Evolutionary conservation across 2,113 vertebrate species (phyloP).

Genomic region (Misgurnus mizolepis): DNA sequence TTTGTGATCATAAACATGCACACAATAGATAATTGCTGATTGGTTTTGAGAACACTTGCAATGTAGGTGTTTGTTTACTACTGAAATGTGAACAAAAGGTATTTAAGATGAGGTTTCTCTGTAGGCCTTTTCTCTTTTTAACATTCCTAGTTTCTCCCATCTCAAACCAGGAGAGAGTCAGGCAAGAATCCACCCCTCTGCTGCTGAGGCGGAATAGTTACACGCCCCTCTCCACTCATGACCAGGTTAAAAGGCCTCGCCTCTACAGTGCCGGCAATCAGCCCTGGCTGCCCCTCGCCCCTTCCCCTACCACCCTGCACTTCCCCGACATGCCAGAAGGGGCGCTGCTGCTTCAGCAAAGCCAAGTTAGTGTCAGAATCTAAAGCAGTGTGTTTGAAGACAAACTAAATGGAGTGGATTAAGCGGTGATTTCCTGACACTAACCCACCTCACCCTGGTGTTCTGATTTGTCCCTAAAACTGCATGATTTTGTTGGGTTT

Average conservation of each 20-base stretch:
- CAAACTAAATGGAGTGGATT: slow-evolving; percentile 48
- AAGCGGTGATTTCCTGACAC: slow-evolving; percentile 43
- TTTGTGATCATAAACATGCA: background rate
- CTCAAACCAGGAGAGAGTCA: slow-evolving; percentile 79
- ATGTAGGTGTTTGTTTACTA: background rate
- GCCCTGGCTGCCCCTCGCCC: slow-evolving; percentile 78
- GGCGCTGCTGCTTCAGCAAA: slow-evolving; percentile 76
- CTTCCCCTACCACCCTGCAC: slow-evolving; percentile 74
- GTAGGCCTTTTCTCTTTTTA: slow-evolving; percentile 50
- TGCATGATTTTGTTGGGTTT: slow-evolving; percentile 16
- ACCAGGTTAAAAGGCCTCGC: slow-evolving; percentile 85
- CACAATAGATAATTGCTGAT: background rate
- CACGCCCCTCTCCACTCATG: slow-evolving; percentile 89
- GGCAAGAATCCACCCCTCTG: slow-evolving; percentile 77
- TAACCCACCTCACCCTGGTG: slow-evolving; percentile 46
- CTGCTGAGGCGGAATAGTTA: slow-evolving; percentile 94
- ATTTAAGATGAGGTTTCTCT: background rate
- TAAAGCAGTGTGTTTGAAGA: slow-evolving; percentile 60
- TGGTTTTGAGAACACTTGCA: background rate
- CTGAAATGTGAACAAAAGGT: background rate
- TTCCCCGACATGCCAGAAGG: slow-evolving; percentile 79
- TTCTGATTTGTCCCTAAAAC: slow-evolving; percentile 42
- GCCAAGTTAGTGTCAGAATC: slow-evolving; percentile 80
- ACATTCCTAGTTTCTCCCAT: slow-evolving; percentile 70
- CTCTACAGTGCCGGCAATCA: slow-evolving; percentile 93